Evolutionary conservation across 2,888 invertebrate species (phyloP), one percentile per base, ranked within the genome.

Genomic region (Zonitis immaculata): DNA sequence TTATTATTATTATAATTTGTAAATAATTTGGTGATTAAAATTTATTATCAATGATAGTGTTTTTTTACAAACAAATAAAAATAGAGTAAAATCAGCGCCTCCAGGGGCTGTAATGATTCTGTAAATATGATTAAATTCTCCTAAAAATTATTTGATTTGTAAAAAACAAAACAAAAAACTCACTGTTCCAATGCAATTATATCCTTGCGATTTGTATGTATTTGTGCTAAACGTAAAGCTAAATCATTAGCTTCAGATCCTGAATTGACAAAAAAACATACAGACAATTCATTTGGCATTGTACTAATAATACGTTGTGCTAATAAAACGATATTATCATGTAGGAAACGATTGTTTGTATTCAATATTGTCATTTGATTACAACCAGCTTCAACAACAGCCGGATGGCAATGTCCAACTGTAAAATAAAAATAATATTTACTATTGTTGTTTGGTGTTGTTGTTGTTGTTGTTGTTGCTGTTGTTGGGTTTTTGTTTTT

Each of bases 171-270:
- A n/a, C n/a, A n/a, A n/a, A n/a, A n/a, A n/a, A 88, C 93, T 91
- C 83, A 98, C 98, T 97, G 96, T 78, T 99, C 96, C 51, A 99
- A 78, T 0, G 94, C 90, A 67, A 99, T 89, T 63, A 96, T 83
- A 74, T 99, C 96, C 66, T 86, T 83, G 59, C 89, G 86, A 67
- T 89, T 87, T 1, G 97, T 97, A 74, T 95, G 90, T 49, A 91
- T 87, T 57, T 88, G 82, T 0, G 97, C 95, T 56, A 99, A 79
- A 54, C 97, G 84, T 35, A 99, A 76, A 0, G 99, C 99, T 65
- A 99, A 82, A 78, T 99, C 99, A 75, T 98, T 99, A 7, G 98
- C 98, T 78, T 99, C 99, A 6, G 97, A 98, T 8, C 98, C 99
- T 0, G 98, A 99, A 78, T 99, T 99, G 50, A 96, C 95, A 73